Conservation (phyloP, 2,113 vertebrate genomes). For the Agelaius phoeniceus region DNA sequence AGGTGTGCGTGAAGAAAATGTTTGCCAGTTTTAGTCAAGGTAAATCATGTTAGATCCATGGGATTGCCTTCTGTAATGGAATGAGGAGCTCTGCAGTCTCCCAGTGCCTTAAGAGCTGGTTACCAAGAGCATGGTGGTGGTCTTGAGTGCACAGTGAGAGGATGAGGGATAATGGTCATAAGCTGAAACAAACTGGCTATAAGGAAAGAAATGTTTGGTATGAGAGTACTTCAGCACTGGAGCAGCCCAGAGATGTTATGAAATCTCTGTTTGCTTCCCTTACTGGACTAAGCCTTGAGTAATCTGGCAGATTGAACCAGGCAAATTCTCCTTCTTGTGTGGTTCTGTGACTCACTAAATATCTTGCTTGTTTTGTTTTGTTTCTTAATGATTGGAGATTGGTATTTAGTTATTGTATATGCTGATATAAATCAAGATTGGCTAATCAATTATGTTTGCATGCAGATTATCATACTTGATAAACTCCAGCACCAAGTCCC, state of each 20-base stretch:
- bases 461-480: not conserved
- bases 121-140: not conserved
- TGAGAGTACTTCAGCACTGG: not conserved
- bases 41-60: not conserved
- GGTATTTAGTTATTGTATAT: not conserved
- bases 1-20: not conserved
- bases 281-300: not conserved
- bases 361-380: not conserved
- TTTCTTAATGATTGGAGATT: not conserved
- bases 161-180: not conserved
- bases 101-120: not conserved
- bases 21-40: not conserved
- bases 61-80: not conserved
- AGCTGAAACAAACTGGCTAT: not conserved
- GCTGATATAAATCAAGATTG: not conserved
- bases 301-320: not conserved
- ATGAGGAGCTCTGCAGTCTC: not conserved
- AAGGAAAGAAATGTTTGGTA: not conserved
- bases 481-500: not conserved
- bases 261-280: not conserved
- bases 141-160: not conserved
- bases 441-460: not conserved
- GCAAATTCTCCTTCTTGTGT: not conserved
- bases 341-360: not conserved
- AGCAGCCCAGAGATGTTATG: not conserved